These are phyloP conservation scores for Aspiorhynchus laticeps DNA, from an alignment of 2,113 vertebrate species.

Conservation along the genomic window DNA sequence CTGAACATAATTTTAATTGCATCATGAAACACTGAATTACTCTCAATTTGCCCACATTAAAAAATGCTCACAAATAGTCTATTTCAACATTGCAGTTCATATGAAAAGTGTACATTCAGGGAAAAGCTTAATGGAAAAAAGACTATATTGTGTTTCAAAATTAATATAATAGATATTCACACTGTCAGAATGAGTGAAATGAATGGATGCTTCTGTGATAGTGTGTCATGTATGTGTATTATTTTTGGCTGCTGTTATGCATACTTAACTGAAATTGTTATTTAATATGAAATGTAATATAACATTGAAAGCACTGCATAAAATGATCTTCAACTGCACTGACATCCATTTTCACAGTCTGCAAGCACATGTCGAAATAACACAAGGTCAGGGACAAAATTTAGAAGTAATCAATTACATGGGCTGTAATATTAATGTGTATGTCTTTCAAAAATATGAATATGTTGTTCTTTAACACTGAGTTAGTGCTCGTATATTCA, in stretches of 20 bases:
- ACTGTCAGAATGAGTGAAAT: not conserved
- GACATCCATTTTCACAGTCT: not conserved
- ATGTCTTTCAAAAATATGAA: not conserved
- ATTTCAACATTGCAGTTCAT: conserved; percentile 3
- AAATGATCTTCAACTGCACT: not conserved
- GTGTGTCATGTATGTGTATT: not conserved
- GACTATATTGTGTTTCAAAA: conserved; percentile 23
- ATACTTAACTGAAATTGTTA: not conserved
- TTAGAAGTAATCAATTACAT: not conserved
- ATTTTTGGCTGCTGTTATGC: not conserved
- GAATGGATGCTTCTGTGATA: not conserved
- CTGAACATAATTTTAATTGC: not conserved
- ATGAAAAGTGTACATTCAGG: not conserved
- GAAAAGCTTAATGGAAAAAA: not conserved
- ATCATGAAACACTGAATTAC: not conserved
- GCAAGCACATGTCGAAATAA: not conserved
- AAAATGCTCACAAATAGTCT: not conserved
- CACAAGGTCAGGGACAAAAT: not conserved
- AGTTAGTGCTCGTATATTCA: not conserved
- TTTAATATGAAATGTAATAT: not conserved
- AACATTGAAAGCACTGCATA: not conserved
- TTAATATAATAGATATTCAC: not conserved
- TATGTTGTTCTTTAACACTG: not conserved
- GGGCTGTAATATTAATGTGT: not conserved
- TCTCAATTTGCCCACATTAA: not conserved